These are phyloP conservation scores for Callipepla californica DNA, from an alignment of 2,113 vertebrate species.

Conservation along the genomic window DNA sequence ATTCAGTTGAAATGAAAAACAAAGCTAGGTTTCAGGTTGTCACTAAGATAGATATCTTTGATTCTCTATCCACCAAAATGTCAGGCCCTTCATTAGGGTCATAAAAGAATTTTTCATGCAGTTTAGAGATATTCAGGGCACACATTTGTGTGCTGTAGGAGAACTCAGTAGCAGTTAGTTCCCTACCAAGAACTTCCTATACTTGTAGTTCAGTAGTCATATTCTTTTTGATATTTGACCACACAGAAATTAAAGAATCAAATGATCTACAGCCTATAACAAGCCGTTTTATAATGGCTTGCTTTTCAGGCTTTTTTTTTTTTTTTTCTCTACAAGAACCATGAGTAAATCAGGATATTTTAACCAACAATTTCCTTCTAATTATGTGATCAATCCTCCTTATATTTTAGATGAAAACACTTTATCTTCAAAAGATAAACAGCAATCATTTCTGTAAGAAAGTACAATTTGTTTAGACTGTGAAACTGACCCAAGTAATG, in stretches of 20 bases:
- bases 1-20: conserved; percentile 4
- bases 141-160: background rate
- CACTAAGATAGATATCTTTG: background rate
- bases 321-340: background rate
- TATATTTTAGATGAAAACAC: background rate
- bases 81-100: background rate
- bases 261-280: background rate
- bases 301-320: background rate
- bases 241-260: background rate
- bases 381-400: background rate
- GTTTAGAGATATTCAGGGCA: background rate
- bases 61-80: background rate
- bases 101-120: conserved; percentile 7
- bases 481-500: background rate
- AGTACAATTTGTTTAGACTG: background rate
- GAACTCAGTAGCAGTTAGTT: background rate
- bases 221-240: background rate
- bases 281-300: background rate
- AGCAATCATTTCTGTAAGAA: background rate
- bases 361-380: background rate
- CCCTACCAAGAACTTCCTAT: background rate
- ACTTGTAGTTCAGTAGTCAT: background rate
- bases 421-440: background rate
- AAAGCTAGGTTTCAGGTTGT: background rate
- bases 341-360: background rate